Evolutionary conservation across 2,797 vertebrate genomes (phyloP).

Genomic region (Microtus obscurus): DNA sequence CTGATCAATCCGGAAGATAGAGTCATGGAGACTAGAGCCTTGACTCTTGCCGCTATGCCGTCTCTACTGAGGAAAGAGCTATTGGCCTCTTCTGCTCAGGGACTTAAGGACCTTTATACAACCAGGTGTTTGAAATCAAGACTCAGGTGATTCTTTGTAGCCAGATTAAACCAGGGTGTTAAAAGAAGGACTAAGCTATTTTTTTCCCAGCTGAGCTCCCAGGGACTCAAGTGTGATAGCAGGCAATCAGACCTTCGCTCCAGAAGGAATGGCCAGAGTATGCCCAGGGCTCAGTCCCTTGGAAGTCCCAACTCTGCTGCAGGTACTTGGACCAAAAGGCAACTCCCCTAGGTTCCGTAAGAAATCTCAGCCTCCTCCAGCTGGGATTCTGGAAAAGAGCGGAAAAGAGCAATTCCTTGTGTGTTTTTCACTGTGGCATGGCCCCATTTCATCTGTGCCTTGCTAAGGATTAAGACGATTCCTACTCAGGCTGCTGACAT

Average conservation of each 20-base stretch:
- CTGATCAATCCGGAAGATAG: neutral
- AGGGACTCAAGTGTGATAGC: neutral
- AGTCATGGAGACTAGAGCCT: neutral
- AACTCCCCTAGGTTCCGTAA: neutral
- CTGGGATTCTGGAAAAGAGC: neutral
- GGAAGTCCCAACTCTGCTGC: neutral
- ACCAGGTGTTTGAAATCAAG: neutral
- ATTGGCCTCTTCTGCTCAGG: neutral
- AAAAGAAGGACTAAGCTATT: neutral
- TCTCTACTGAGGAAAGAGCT: constrained; percentile 12
- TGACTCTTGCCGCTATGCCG: neutral
- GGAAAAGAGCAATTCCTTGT: constrained; percentile 70
- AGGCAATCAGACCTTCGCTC: neutral
- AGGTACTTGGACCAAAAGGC: constrained; percentile 31
- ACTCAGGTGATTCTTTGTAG: neutral
- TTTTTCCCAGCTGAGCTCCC: neutral
- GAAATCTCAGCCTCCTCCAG: neutral
- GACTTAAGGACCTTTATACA: constrained; percentile 5
- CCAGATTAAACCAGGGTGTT: constrained; percentile 7
- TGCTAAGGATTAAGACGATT: constrained; percentile 77
- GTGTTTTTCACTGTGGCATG: constrained; percentile 33
- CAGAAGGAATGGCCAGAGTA: neutral
- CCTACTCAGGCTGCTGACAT: constrained; percentile 77
- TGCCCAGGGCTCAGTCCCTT: neutral
- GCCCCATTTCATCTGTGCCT: constrained; percentile 60